Percentiles rank a stretch among this genome's conserved stretches.
Evolutionary conservation across 2,113 vertebrate genomes (phyloP).

Genomic region (Pogonocichla stellata): DNA sequence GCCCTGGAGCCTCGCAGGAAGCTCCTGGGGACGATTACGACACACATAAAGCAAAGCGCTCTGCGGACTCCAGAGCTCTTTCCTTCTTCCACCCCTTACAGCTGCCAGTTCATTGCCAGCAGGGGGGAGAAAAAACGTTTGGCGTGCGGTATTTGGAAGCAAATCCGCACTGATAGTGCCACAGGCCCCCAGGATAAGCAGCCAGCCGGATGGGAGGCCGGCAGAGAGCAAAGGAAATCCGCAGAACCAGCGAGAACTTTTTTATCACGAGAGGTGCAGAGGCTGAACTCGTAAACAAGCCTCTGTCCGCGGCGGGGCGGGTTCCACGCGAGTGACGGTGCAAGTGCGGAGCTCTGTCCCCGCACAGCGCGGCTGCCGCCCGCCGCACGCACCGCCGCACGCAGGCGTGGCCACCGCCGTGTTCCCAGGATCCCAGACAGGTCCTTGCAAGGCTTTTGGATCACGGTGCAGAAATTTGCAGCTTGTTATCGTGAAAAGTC

Average conservation of each 20-base stretch:
- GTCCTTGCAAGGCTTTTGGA: background rate
- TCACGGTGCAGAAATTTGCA: fast-evolving
- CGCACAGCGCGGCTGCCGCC: fast-evolving
- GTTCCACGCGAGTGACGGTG: background rate
- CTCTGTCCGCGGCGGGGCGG: background rate
- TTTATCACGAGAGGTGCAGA: background rate
- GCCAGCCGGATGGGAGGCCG: background rate
- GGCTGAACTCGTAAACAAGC: background rate
- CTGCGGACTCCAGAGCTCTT: background rate
- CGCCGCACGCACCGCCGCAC: fast-evolving
- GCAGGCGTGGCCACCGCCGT: fast-evolving
- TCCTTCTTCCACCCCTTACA: background rate
- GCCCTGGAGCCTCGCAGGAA: background rate
- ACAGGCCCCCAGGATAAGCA: background rate
- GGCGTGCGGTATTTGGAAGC: background rate
- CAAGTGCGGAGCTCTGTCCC: background rate
- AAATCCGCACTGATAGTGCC: background rate
- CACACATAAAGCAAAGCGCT: background rate
- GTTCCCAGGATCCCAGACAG: background rate
- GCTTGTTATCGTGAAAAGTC: background rate
- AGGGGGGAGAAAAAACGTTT: background rate
- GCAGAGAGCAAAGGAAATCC: background rate
- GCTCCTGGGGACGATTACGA: background rate
- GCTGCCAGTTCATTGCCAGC: background rate
- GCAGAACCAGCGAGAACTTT: background rate